phyloP scores from a whole-genome alignment of 1,140 invertebrate genomes.

The Coelopa frigida region DNA sequence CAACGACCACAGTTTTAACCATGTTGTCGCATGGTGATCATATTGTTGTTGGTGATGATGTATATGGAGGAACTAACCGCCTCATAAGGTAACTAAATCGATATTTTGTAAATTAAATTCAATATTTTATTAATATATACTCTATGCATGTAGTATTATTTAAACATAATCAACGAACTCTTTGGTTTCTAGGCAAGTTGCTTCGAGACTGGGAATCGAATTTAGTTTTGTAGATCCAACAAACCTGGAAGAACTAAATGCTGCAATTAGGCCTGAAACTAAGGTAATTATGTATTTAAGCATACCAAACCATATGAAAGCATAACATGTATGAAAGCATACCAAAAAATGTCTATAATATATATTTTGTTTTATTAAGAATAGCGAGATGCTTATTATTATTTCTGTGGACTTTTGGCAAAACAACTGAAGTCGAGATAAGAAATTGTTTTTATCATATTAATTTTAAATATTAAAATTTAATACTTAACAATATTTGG shows the following conservation, averaged over 20 bases:
- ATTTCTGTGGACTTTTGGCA: too few species aligned
- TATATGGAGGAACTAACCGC: conserved; percentile 89
- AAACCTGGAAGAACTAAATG: conserved; percentile 58
- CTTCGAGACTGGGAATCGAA: conserved; percentile 61
- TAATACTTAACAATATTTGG: too few species aligned
- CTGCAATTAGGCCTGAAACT: conserved; percentile 72
- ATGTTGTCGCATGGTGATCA: conserved; percentile 83
- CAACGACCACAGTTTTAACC: conserved; percentile 66
- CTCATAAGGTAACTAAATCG: conserved; percentile 31
- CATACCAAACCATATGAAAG: background rate
- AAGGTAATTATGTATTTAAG: conserved; percentile 58
- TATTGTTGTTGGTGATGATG: conserved; percentile 83
- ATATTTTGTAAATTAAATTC: background rate
- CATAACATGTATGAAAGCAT: conserved; percentile 13
- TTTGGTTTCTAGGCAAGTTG: conserved; percentile 50
- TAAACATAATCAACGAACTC: background rate
- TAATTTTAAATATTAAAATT: too few species aligned
- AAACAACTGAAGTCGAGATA: too few species aligned
- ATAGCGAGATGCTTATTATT: too few species aligned
- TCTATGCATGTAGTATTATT: background rate
- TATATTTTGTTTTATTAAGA: background rate
- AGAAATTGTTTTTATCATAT: too few species aligned
- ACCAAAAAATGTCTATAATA: background rate
- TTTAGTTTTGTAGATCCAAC: conserved; percentile 77
- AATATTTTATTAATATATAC: background rate